Conservation (phyloP, 2,797 vertebrate species). For the Spondyliosoma cantharus region DNA sequence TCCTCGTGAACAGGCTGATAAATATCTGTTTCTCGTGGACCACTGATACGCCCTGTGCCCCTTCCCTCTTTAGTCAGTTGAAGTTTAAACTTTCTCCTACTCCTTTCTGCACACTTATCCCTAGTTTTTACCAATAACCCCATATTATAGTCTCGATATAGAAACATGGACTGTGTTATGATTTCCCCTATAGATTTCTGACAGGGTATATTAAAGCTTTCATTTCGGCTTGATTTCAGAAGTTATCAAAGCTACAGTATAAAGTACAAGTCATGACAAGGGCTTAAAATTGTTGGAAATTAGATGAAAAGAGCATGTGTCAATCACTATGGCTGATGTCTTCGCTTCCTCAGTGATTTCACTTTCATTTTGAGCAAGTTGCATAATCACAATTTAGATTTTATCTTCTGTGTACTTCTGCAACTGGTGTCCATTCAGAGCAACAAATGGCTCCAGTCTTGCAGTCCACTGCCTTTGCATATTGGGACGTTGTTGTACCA, state of each 20-base stretch:
- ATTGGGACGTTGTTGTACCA: not conserved
- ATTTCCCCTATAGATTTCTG: not conserved
- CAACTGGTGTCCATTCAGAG: not conserved
- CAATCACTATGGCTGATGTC: too few species aligned
- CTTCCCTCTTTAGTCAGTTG: slow-evolving; percentile 13
- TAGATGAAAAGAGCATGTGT: too few species aligned
- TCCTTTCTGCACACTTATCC: not conserved
- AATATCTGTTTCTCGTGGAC: slow-evolving; percentile 16
- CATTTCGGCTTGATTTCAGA: not conserved
- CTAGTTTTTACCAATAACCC: not conserved
- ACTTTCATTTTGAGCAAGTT: slow-evolving; percentile 1
- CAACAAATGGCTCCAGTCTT: not conserved
- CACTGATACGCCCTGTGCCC: slow-evolving; percentile 4
- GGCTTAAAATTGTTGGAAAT: not conserved
- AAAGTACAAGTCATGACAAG: not conserved
- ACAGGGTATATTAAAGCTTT: not conserved
- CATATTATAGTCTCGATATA: not conserved
- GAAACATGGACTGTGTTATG: not conserved
- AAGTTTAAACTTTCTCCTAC: slow-evolving; percentile 36
- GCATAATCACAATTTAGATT: not conserved
- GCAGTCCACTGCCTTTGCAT: not conserved
- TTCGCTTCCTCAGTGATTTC: not conserved
- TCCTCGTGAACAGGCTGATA: not conserved
- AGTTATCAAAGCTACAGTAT: not conserved
- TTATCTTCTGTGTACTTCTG: not conserved